These are phyloP conservation scores for Syngnathus floridae DNA, from an alignment of 2,113 vertebrate species.

Conservation along the genomic window DNA sequence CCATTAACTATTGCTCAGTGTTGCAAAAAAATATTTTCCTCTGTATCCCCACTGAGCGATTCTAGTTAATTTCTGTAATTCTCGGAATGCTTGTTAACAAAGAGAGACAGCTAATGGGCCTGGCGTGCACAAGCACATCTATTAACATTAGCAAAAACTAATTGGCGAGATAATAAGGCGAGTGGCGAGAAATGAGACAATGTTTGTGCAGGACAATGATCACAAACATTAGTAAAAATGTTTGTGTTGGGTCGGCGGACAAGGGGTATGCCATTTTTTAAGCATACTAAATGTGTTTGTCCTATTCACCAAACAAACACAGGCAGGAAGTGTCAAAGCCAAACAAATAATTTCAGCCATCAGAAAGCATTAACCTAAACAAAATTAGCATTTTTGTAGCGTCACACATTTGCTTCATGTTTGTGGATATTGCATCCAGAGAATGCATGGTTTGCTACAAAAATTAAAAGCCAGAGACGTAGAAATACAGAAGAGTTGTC, in stretches of 20 bases:
- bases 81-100: slow-evolving; percentile 55
- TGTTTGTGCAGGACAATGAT: slow-evolving; percentile 49
- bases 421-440: too few relatives aligned
- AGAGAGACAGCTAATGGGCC: slow-evolving; percentile 62
- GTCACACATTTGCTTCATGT: not conserved
- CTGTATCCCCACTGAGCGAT: slow-evolving; percentile 52
- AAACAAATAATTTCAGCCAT: not conserved
- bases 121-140: slow-evolving; percentile 62
- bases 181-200: slow-evolving; percentile 59
- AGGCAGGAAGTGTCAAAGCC: slow-evolving; percentile 2
- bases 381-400: not conserved
- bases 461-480: too few relatives aligned
- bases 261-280: not conserved
- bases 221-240: slow-evolving; percentile 41
- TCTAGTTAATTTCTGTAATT: slow-evolving; percentile 55
- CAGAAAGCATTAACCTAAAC: not conserved
- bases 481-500: not conserved
- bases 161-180: slow-evolving; percentile 69
- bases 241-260: not conserved
- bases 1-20: slow-evolving; percentile 53
- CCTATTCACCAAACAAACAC: slow-evolving; percentile 2
- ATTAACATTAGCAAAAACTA: slow-evolving; percentile 67
- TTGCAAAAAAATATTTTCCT: slow-evolving; percentile 51
- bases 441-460: too few relatives aligned
- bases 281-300: slow-evolving; percentile 2